These are phyloP conservation scores for Cladorhizidae sp. DNA, from an alignment of 37 sponge, comb jelly and placozoan species.

Conservation along the genomic window DNA sequence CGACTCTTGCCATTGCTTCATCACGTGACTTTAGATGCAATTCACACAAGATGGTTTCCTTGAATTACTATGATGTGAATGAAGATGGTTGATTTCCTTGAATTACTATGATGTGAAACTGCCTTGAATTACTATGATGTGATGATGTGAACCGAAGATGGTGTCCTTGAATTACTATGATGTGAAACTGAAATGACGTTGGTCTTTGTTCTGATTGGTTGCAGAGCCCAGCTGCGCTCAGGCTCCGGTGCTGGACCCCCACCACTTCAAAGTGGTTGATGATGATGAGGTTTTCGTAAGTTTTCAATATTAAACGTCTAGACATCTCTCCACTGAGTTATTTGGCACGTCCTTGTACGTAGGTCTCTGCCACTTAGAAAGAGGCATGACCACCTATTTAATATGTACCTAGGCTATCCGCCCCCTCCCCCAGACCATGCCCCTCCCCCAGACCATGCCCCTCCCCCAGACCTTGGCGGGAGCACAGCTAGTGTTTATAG, in stretches of 20 bases:
- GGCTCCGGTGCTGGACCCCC: constrained; percentile 60
- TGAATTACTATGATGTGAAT: no score
- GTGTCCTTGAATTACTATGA: neutral
- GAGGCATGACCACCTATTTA: neutral
- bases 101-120: no score
- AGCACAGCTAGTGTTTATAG: no score
- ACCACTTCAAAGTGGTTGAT: constrained; percentile 66
- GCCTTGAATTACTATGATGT: no score
- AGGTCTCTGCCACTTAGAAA: neutral
- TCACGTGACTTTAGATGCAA: no score
- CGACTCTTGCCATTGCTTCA: no score
- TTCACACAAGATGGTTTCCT: no score
- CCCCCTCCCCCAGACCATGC: neutral
- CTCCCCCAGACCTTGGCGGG: no score
- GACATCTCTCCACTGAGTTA: neutral
- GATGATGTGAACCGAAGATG: no score
- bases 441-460: neutral
- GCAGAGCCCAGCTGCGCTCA: constrained; percentile 12
- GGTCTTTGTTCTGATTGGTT: neutral
- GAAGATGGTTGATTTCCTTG: no score
- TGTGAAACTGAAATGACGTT: no score
- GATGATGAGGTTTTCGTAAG: constrained; percentile 56
- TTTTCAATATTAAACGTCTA: neutral
- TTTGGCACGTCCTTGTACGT: neutral
- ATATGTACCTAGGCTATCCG: neutral